phyloP scores from a whole-genome alignment of 2,888 invertebrate genomes.

The Drosophila tanythrix region DNA sequence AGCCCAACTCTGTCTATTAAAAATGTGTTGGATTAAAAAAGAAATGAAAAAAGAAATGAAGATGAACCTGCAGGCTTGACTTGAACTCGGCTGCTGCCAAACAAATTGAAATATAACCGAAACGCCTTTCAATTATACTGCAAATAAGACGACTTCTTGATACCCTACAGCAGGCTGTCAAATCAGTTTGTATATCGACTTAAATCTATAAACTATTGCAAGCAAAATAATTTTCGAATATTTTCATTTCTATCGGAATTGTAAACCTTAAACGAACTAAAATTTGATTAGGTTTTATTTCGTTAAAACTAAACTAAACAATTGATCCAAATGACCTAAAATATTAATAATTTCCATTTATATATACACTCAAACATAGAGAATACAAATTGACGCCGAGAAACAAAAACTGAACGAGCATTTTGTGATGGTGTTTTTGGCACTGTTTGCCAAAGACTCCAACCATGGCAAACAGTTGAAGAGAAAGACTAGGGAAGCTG shows the following conservation, averaged over 20 bases:
- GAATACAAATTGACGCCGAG: constrained; percentile 44
- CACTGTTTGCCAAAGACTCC: constrained; percentile 53
- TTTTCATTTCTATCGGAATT: neutral
- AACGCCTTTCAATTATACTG: constrained; percentile 16
- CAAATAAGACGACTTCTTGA: neutral
- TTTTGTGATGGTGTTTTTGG: constrained; percentile 42
- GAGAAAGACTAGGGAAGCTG: constrained; percentile 17
- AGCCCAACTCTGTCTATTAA: constrained; percentile 67
- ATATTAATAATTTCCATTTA: neutral
- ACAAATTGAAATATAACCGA: constrained; percentile 60
- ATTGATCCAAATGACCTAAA: neutral
- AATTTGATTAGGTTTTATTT: neutral
- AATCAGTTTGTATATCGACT: neutral
- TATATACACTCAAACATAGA: neutral
- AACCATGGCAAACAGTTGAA: constrained; percentile 12
- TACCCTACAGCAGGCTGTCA: constrained; percentile 8
- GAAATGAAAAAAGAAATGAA: constrained; percentile 3
- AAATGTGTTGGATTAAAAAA: constrained; percentile 51
- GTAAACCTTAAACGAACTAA: neutral
- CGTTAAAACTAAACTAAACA: neutral
- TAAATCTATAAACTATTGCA: too few species aligned
- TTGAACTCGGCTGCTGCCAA: constrained; percentile 20
- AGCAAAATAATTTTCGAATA: too few species aligned
- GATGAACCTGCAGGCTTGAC: constrained; percentile 50
- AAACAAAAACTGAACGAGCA: constrained; percentile 35